A percentile compares a stretch with the other conserved stretches of the same genome.
Conservation (phyloP, 2,888 invertebrate genomes). For the Chaitophorus viminalis region DNA sequence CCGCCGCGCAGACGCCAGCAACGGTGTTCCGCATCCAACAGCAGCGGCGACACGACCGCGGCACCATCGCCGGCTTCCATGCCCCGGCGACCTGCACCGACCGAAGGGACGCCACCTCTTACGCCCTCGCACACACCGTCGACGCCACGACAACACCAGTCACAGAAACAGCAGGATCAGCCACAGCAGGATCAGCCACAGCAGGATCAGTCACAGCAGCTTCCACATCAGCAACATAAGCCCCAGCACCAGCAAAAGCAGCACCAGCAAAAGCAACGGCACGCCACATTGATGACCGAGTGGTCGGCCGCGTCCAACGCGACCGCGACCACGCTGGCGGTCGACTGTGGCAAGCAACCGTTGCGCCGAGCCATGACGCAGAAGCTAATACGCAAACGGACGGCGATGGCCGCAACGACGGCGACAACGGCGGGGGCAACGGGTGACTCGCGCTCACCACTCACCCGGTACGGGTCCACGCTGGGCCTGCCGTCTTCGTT, state of each 20-base stretch:
- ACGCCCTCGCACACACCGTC: slow-evolving; percentile 65
- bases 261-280: slow-evolving; percentile 67
- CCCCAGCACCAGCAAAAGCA: slow-evolving; percentile 64
- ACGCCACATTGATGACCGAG: slow-evolving; percentile 67
- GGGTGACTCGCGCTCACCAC: background rate
- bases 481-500: background rate
- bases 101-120: background rate
- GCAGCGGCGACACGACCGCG: slow-evolving; percentile 63
- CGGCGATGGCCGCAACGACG: background rate
- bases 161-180: slow-evolving; percentile 66
- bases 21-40: slow-evolving; percentile 23
- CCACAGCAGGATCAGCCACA: slow-evolving; percentile 64
- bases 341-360: slow-evolving; percentile 67
- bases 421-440: background rate
- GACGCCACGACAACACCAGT: slow-evolving; percentile 67
- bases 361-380: slow-evolving; percentile 49
- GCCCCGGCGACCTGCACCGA: slow-evolving; percentile 64
- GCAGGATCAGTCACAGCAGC: slow-evolving; percentile 66
- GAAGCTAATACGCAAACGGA: slow-evolving; percentile 14
- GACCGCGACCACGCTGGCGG: slow-evolving; percentile 71
- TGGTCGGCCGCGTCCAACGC: slow-evolving; percentile 64
- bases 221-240: too few species aligned
- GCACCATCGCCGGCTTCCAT: slow-evolving; percentile 64
- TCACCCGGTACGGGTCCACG: slow-evolving; percentile 14
- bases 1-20: slow-evolving; percentile 37